These are phyloP conservation scores for Darevskia nairensis DNA, from an alignment of 2,797 vertebrate genomes.

Conservation along the genomic window DNA sequence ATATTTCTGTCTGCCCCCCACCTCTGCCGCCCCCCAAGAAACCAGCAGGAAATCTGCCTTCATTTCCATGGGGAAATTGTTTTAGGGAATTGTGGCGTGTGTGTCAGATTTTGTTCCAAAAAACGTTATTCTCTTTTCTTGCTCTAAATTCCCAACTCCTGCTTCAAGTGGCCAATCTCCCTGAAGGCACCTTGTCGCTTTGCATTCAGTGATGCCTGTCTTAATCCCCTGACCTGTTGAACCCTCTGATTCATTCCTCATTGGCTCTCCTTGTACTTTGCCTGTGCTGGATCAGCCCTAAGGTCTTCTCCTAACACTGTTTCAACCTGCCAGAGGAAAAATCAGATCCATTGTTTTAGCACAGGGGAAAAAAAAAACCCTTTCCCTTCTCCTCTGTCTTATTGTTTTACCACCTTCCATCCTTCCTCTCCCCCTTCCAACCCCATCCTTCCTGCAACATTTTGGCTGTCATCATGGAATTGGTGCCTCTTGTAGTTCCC, in stretches of 20 bases:
- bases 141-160: neutral
- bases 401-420: neutral
- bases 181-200: neutral
- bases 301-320: neutral
- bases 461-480: neutral
- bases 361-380: neutral
- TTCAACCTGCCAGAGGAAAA: neutral
- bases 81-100: too few relatives aligned
- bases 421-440: neutral
- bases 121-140: neutral
- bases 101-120: too few relatives aligned
- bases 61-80: too few relatives aligned
- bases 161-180: neutral
- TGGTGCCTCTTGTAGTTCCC: neutral
- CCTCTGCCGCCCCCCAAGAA: too few relatives aligned
- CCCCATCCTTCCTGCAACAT: neutral
- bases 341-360: neutral
- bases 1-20: too few relatives aligned
- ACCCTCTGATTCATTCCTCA: neutral
- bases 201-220: neutral
- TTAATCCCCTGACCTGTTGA: constrained; percentile 10
- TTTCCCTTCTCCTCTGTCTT: neutral
- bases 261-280: neutral
- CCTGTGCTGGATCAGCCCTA: neutral
- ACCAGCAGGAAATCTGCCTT: too few relatives aligned